Evolutionary conservation across 1,140 invertebrate species (phyloP), one percentile per base, ranked within the genome.

Genomic region (Drosophila azteca): DNA sequence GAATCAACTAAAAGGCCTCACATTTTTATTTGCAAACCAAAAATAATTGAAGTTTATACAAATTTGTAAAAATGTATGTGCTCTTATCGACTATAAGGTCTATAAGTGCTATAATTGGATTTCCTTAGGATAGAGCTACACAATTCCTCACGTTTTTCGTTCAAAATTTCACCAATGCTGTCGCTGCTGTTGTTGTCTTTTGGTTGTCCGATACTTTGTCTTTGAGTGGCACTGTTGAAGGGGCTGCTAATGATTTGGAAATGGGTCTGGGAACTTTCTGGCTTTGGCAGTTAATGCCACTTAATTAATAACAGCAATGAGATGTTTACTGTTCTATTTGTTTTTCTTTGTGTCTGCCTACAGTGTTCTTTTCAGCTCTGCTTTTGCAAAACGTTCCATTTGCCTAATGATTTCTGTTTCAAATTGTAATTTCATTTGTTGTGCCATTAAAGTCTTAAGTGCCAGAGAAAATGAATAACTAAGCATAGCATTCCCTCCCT

Each of bases 271-370:
- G 2, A 29, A 17, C 51, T 54, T 50, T 41, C 13, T 31, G 31
- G 17, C 31, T 26, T 24, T 60, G 45, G 26, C 61, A 57, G 49
- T 71, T 85, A 85, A 87, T 85, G 74, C 83, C 78, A 71, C 54
- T 81, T 87, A 85, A 87, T 85, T 85, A 87, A 85, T 85, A 87
- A 75, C 69, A 67, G 59, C 44, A 87, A 63, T 78, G 66, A 62
- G 52, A 49, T 20, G 48, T 67, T 55, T 62, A 66, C 64, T 51
- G 65, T 49, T 76, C 43, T 35, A 48, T 55, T 57, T 74, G 48
- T 77, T 65, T 57, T 29, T 68, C 49, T 50, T 11, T 31, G 17
- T 35, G 31, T 63, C 24, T 61, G 39, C 11, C 35, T 39, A 39
- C 11, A 13, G 11, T 39, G 11, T 39, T 35, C n/a, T 35, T 35